Base-by-base conservation (phyloP, 2,888 invertebrate genomes). In the Hydrotaea diabolus region DNA sequence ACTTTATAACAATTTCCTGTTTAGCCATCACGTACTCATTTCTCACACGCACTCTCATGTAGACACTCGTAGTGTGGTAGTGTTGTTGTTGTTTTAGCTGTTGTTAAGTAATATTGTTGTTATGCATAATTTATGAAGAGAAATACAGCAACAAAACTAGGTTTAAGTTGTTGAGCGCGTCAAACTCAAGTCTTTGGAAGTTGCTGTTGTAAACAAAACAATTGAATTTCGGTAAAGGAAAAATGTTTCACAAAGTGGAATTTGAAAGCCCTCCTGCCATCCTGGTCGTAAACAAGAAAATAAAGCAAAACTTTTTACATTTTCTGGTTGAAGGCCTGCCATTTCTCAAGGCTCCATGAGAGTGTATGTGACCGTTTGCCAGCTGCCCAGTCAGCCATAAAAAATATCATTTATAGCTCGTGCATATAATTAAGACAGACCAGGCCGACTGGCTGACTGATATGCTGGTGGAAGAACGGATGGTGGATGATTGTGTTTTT, bases 311-410 rank as follows among this genome's bases (percentile, higher is more conserved):
- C 8, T 3, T 36, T 5, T 36, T 31, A 43, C 3, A 43, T 43
- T 43, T 43, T 43, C 36, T 64, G 36, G 77, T 79, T 82, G 81
- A 77, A 83, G 87, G 84, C 80, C 87, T 69, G 82, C n/a, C 73
- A 31, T 71, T 69, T 39, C 19, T 39, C n/a, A 15, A 19, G 17
- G 19, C 31, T 31, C 7, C 31, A 7, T n/a, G n/a, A n/a, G n/a
- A 53, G 86, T 84, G 87, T 87, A 84, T 85, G 86, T 86, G 83
- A n/a, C n/a, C 43, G 43, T 36, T n/a, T 36, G n/a, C n/a, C 13
- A 3, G 82, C 87, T 86, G 87, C 87, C 85, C 87, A 87, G 87
- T 79, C 86, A 86, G 87, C 87, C 85, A 31, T 4, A 31, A 31
- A 31, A 31, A 31, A 31, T 86, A 85, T 66, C 80, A 85, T 83